A percentile compares a stretch with the other conserved stretches of the same genome.
Conservation (phyloP, 2,113 vertebrate genomes). For the Gyps fulvus region DNA sequence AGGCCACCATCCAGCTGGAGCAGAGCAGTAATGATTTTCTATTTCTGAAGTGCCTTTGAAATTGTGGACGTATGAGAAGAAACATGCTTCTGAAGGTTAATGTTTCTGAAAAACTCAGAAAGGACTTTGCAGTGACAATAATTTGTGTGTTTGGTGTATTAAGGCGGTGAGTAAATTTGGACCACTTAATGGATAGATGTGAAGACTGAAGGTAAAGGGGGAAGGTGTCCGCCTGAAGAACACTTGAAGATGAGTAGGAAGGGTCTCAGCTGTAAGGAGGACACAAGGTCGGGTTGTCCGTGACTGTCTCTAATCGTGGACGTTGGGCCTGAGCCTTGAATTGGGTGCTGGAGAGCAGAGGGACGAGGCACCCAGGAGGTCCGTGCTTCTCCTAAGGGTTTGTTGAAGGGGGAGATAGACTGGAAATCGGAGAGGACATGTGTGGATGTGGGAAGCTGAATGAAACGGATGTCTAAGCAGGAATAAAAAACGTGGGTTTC, state of each 20-base stretch:
- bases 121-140: neutral
- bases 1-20: neutral
- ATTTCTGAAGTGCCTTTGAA: neutral
- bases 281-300: rapidly evolving
- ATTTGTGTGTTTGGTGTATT: neutral
- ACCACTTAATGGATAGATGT: neutral
- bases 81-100: neutral
- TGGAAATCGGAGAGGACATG: neutral
- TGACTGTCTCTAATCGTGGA: neutral
- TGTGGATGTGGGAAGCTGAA: neutral
- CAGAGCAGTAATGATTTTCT: neutral
- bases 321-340: neutral
- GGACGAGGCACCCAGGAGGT: neutral
- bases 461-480: neutral
- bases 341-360: neutral
- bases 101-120: neutral
- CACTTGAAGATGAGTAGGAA: neutral
- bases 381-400: neutral
- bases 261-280: neutral
- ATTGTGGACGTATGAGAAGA: neutral
- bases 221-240: neutral
- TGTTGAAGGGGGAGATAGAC: neutral
- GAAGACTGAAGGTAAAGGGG: neutral
- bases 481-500: neutral
- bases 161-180: neutral